Percentiles rank a stretch among this genome's conserved stretches.
Conservation (phyloP, 2,888 invertebrate species). For the Noctua fimbriata region DNA sequence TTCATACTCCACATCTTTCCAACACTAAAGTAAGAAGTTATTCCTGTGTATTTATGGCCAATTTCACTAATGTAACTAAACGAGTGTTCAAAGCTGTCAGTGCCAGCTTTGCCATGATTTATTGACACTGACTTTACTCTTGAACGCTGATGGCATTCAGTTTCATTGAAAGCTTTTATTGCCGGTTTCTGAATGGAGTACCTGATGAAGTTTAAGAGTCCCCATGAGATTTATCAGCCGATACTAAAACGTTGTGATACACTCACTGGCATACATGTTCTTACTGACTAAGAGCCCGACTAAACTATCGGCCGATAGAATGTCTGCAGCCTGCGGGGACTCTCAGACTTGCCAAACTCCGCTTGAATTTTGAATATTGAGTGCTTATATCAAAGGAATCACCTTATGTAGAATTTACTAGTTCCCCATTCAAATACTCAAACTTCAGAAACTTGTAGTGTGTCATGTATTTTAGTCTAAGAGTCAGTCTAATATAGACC, state of each 20-base stretch:
- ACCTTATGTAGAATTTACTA: not conserved
- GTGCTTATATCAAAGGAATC: not conserved
- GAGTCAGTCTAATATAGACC: not conserved
- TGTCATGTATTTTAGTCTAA: not conserved
- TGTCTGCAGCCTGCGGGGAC: too few relatives aligned
- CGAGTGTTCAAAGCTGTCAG: not conserved
- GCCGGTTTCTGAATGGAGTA: not conserved
- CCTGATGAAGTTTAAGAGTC: too few relatives aligned
- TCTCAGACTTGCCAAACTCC: too few relatives aligned
- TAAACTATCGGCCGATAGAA: too few relatives aligned
- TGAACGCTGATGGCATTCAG: not conserved
- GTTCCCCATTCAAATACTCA: not conserved
- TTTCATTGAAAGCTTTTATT: not conserved
- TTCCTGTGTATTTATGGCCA: not conserved
- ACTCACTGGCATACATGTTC: too few relatives aligned
- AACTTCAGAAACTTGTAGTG: not conserved
- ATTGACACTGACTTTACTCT: not conserved
- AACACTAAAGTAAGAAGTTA: conserved; percentile 93
- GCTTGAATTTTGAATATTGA: not conserved
- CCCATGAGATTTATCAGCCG: too few relatives aligned
- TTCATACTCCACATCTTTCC: conserved; percentile 95
- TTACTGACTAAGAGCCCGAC: too few relatives aligned
- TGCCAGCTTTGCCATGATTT: not conserved
- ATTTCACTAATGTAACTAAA: not conserved
- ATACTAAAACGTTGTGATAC: too few relatives aligned